Evolutionary conservation across 2,888 invertebrate species (phyloP).

Genomic region (Diaphora mendica): DNA sequence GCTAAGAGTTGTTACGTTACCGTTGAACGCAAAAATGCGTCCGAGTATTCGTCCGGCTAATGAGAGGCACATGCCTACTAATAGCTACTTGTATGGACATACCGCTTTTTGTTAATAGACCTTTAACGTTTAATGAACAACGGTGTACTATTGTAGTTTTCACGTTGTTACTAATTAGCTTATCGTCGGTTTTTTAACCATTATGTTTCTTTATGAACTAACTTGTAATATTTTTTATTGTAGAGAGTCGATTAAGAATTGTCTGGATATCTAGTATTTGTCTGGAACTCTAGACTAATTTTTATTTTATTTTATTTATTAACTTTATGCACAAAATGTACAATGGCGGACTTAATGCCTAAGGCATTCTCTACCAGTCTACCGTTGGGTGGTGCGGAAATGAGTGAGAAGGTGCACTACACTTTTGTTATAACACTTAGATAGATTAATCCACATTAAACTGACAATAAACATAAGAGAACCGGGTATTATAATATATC

Average conservation of each 20-base stretch:
- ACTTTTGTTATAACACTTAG: too few species aligned
- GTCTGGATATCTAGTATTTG: too few species aligned
- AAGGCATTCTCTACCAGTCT: too few species aligned
- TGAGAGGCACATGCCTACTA: conserved; percentile 53
- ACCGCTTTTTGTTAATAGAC: conserved; percentile 53
- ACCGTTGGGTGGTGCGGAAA: too few species aligned
- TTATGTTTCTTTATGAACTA: not conserved
- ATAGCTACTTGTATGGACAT: conserved; percentile 54
- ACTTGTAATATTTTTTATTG: not conserved
- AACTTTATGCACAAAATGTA: too few species aligned
- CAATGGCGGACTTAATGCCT: too few species aligned
- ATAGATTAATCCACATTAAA: too few species aligned
- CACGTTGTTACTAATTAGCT: not conserved
- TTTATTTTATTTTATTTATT: too few species aligned
- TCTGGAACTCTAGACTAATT: too few species aligned
- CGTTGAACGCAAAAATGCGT: conserved; percentile 62
- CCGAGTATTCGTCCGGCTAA: conserved; percentile 51
- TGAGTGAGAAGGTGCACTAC: too few species aligned
- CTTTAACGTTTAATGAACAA: conserved; percentile 31
- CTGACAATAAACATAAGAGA: too few species aligned
- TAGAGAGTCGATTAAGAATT: not conserved
- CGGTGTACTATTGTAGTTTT: not conserved
- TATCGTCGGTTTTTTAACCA: not conserved
- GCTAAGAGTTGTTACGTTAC: conserved; percentile 59
- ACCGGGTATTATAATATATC: too few species aligned